Percentiles rank a stretch among this genome's conserved stretches.
Evolutionary conservation across 1,140 invertebrate species (phyloP).

Genomic region (Akabosia matsudoensis): DNA sequence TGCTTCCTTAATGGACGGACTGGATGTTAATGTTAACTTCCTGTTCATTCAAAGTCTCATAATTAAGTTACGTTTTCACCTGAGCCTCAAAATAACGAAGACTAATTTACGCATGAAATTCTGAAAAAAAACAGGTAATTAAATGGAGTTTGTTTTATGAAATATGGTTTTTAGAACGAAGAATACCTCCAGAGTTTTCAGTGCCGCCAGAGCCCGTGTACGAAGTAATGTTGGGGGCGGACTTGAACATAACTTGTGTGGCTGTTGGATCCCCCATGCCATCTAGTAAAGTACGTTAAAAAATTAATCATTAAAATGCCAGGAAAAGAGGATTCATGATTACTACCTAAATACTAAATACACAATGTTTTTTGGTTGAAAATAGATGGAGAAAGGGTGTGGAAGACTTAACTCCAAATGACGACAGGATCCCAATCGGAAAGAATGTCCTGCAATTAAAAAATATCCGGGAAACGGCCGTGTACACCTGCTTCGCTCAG

Average conservation of each 20-base stretch:
- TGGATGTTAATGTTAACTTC: too few relatives aligned
- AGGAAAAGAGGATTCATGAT: background rate
- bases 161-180: slow-evolving; percentile 67
- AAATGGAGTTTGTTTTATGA: background rate
- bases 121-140: too few relatives aligned
- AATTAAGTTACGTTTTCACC: too few relatives aligned
- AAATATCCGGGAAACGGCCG: slow-evolving; percentile 85
- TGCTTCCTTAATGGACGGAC: too few relatives aligned
- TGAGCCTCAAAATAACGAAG: too few relatives aligned
- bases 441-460: slow-evolving; percentile 79
- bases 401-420: slow-evolving; percentile 71
- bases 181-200: slow-evolving; percentile 90
- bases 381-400: slow-evolving; percentile 77
- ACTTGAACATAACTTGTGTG: slow-evolving; percentile 90
- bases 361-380: background rate
- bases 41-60: too few relatives aligned
- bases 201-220: slow-evolving; percentile 75
- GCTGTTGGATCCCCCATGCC: slow-evolving; percentile 97
- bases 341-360: background rate
- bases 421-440: slow-evolving; percentile 78
- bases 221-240: slow-evolving; percentile 84
- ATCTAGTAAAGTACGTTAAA: slow-evolving; percentile 68
- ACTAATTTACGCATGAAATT: too few relatives aligned
- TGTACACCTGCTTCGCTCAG: slow-evolving; percentile 91
- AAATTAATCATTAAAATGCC: background rate